Percentiles rank a stretch among this genome's conserved stretches.
These are phyloP conservation scores for Tylochromis polylepis DNA, from an alignment of 2,113 vertebrate genomes.

Conservation along the genomic window DNA sequence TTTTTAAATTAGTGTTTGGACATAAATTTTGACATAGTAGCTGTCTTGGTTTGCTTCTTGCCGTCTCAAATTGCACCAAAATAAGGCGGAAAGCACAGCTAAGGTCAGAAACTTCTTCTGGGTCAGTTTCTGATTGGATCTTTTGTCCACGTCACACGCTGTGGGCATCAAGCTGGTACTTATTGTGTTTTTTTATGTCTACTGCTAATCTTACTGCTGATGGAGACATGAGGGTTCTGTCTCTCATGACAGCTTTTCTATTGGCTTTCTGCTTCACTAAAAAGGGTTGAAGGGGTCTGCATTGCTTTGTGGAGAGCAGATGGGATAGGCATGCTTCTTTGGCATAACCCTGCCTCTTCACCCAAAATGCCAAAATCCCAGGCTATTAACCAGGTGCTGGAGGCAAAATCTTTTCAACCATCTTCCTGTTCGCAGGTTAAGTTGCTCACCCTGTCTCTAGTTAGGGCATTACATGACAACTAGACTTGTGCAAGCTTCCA, in stretches of 20 bases:
- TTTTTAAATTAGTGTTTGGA: not conserved
- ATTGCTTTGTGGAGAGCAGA: not conserved
- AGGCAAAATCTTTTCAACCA: not conserved
- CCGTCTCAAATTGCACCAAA: not conserved
- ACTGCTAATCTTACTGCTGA: not conserved
- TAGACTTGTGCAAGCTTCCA: not conserved
- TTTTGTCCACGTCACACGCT: not conserved
- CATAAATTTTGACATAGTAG: not conserved
- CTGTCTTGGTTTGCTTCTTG: not conserved
- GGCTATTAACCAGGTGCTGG: not conserved
- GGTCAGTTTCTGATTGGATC: not conserved
- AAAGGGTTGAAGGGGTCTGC: not conserved
- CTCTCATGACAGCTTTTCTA: not conserved
- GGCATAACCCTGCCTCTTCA: not conserved
- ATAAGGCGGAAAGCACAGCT: not conserved
- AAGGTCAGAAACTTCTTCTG: not conserved
- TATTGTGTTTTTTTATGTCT: not conserved
- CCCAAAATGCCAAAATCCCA: not conserved
- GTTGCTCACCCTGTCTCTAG: not conserved
- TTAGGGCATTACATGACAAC: not conserved
- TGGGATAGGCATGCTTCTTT: not conserved
- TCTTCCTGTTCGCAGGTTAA: not conserved
- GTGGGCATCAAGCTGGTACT: not conserved
- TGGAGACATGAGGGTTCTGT: not conserved
- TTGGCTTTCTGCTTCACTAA: not conserved